Evolutionary conservation across 2,797 vertebrate species (phyloP).

Genomic region (Neomorphus geoffroyi): DNA sequence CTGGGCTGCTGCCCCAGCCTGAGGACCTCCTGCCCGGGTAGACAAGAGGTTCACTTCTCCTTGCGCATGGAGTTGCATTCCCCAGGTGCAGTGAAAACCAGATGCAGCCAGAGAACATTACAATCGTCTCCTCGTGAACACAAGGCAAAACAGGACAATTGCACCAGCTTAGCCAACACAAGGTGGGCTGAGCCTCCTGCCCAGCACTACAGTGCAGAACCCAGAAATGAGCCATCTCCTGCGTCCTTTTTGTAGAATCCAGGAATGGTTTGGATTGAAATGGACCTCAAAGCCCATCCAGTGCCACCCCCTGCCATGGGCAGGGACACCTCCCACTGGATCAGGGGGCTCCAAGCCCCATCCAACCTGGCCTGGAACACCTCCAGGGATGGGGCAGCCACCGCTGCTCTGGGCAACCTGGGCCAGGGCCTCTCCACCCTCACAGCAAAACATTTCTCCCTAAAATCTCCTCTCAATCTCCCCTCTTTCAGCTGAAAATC

Average conservation of each 20-base stretch:
- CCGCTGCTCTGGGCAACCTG: no score
- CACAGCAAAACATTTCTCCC: no score
- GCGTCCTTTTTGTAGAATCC: background rate
- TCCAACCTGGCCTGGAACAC: no score
- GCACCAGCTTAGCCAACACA: background rate
- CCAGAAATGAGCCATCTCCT: background rate
- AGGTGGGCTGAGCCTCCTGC: fast-evolving
- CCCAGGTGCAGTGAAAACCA: background rate
- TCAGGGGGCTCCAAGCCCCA: no score
- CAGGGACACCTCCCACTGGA: no score
- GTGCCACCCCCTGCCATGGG: no score
- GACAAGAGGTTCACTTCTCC: background rate
- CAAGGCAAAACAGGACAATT: background rate
- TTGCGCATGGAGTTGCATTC: fast-evolving
- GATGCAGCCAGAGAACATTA: background rate
- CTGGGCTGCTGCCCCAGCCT: background rate
- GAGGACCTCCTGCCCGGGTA: background rate
- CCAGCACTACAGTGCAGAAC: background rate
- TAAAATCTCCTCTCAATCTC: no score
- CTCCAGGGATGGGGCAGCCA: no score
- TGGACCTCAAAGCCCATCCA: no score
- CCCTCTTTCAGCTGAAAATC: no score
- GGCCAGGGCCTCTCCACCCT: no score
- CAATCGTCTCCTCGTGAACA: background rate
- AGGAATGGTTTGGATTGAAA: no score